Conservation (phyloP, 2,888 invertebrate genomes). For the Ephialtes manifestator region DNA sequence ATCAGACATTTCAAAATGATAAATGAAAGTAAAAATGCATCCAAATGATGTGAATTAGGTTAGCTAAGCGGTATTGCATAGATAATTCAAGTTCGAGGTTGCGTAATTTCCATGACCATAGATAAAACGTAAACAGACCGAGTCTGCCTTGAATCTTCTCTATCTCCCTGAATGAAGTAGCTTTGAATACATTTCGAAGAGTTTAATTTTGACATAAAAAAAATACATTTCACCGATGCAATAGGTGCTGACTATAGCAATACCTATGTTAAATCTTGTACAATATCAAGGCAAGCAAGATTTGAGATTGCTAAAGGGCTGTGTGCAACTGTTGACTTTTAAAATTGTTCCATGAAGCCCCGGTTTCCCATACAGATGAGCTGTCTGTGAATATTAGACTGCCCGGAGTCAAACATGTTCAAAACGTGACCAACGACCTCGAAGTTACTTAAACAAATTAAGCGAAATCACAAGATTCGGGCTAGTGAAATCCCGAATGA, state of each 20-base stretch:
- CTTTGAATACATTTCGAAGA: not conserved
- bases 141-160: not conserved
- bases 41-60: not conserved
- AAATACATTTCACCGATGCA: not conserved
- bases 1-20: not conserved
- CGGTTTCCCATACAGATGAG: conserved; percentile 9
- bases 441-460: conserved; percentile 43
- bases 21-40: not conserved
- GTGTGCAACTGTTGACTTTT: conserved; percentile 7
- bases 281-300: conserved; percentile 14
- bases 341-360: not conserved
- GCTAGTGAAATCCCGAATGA: conserved; percentile 35
- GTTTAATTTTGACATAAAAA: not conserved
- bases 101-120: not conserved
- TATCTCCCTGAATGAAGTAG: not conserved
- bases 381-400: not conserved
- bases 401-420: not conserved
- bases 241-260: not conserved
- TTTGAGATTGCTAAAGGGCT: conserved; percentile 4
- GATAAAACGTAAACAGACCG: not conserved
- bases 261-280: conserved; percentile 5
- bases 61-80: not conserved
- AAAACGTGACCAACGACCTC: conserved; percentile 43
- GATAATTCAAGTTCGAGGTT: not conserved
- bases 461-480: conserved; percentile 30